Conservation (phyloP, 2,888 invertebrate genomes). For the Agelastica alni region DNA sequence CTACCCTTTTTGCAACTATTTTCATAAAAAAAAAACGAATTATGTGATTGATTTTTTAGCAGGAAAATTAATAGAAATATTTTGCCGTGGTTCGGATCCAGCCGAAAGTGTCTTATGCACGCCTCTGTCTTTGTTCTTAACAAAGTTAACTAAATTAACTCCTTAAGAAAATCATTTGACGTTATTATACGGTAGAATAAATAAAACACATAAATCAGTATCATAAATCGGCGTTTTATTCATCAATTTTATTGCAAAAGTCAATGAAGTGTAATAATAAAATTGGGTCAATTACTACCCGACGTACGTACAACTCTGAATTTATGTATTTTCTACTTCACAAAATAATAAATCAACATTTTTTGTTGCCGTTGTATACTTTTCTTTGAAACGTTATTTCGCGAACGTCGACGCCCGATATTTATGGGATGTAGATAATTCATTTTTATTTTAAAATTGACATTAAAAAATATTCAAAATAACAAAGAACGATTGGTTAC, state of each 20-base stretch:
- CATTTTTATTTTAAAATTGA: conserved; percentile 33
- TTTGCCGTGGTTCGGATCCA: no score
- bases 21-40: no score
- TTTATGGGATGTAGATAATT: conserved; percentile 37
- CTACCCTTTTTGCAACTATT: no score
- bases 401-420: conserved; percentile 33
- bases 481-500: conserved; percentile 31
- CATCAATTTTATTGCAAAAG: conserved; percentile 25
- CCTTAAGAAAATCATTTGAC: neutral
- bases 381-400: conserved; percentile 36
- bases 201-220: conserved; percentile 4
- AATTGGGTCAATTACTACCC: conserved; percentile 33
- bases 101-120: no score
- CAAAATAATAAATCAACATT: conserved; percentile 35
- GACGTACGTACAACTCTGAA: conserved; percentile 21
- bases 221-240: conserved; percentile 8
- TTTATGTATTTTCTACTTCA: conserved; percentile 34
- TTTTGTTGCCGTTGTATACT: conserved; percentile 28
- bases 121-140: no score
- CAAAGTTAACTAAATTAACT: neutral
- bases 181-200: neutral
- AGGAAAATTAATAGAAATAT: no score
- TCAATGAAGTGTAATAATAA: conserved; percentile 25
- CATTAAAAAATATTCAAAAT: conserved; percentile 32
- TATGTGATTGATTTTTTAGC: no score